These are phyloP conservation scores for Tachyglossus aculeatus DNA, from an alignment of 2,797 vertebrate genomes.

Conservation along the genomic window DNA sequence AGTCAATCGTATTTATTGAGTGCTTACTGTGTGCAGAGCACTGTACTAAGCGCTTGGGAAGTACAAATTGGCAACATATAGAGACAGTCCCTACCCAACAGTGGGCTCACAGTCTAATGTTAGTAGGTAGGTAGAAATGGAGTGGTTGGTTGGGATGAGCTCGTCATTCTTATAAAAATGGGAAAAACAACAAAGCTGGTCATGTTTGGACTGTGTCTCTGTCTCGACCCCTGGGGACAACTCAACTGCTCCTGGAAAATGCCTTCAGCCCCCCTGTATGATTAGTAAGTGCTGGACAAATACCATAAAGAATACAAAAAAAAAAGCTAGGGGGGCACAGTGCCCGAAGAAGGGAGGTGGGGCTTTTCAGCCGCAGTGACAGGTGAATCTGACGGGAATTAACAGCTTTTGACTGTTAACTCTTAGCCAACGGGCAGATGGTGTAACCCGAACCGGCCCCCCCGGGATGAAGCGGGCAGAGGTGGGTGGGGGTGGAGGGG, in stretches of 20 bases:
- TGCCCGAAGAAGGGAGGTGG: not conserved
- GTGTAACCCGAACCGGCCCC: not conserved
- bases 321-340: not conserved
- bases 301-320: not conserved
- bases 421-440: not conserved
- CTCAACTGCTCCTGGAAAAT: not conserved
- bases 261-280: not conserved
- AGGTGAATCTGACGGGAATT: not conserved
- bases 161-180: too few species aligned
- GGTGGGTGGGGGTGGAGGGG: not conserved
- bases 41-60: too few species aligned
- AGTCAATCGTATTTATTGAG: too few species aligned
- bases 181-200: too few species aligned
- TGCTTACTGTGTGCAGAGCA: too few species aligned
- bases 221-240: constrained; percentile 8
- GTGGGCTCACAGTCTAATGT: too few species aligned
- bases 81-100: too few species aligned
- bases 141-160: too few species aligned
- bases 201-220: constrained; percentile 11
- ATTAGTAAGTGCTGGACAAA: not conserved
- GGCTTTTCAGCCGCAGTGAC: not conserved
- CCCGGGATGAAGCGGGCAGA: too few species aligned
- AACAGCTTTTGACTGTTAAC: constrained; percentile 15
- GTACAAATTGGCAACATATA: too few species aligned
- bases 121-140: too few species aligned